Base-by-base conservation (phyloP, 2,797 vertebrate genomes). In the Crypturellus tataupa region DNA sequence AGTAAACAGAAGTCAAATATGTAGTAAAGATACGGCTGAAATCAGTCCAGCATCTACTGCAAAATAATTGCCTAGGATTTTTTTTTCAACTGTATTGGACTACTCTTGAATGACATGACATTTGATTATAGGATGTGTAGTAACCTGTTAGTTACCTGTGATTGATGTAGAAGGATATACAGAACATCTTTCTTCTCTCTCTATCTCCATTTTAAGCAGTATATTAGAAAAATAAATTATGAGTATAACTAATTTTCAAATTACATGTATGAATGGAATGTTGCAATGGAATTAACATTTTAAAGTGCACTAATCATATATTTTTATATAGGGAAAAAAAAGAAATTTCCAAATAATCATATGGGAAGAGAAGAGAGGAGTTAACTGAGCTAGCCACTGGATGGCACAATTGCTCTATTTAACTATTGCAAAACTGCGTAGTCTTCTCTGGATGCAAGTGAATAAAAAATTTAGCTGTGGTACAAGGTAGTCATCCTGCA, bases 351-450 rank as follows among this genome's bases (percentile, higher is more conserved):
- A 64, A 68, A 78, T 51, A 29, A 79, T 56, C 11, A 7, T 7
- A 21, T 23, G 15, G 21, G 78, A 84, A 18, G 19, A 42, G 46
- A 75, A 87, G 15, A 88, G 23, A 42, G 7, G 40, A 96, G 56
- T 86, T 96, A 86, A 62, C 53, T 13, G 37, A 47, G 75, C 12
- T 75, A 95, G 58, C 95, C 95, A 96, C 95, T 95, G 80, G 96
- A 93, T 96, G 96, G 95, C 94, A 94, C 53, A 97, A 91, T 96
- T 97, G 96, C 75, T 91, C 95, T 90, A 91, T 93, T 96, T 94
- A 91, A 94, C 87, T 80, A n/a, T 94, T 94, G 71, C 64, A 82
- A 90, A 97, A 80, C 80, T 80, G 64, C 3, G 18, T 62, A 27
- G 19, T 81, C 84, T 39, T 81, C 84, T 39, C 80, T n/a, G 35